Conservation (phyloP, 2,888 invertebrate genomes). For the Vandiemenella viatica region DNA sequence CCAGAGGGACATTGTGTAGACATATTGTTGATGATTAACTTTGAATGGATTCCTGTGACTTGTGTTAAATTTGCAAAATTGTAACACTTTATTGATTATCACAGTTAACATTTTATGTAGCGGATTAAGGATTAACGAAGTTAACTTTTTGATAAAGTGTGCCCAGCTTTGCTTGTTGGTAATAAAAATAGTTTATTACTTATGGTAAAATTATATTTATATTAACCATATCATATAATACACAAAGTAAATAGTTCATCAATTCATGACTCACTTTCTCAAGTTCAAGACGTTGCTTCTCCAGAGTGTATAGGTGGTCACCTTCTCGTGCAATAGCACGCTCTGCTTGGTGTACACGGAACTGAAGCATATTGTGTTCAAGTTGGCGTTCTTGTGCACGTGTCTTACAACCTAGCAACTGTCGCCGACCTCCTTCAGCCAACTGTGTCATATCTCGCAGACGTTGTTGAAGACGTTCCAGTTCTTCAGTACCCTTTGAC, state of each 20-base stretch:
- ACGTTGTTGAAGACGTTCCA: neutral
- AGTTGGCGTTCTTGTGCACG: conserved; percentile 10
- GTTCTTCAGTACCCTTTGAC: neutral
- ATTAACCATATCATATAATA: neutral
- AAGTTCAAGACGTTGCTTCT: conserved; percentile 48
- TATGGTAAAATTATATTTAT: too few species aligned
- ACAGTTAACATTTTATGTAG: too few species aligned
- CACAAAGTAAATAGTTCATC: neutral
- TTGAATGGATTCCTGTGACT: too few species aligned
- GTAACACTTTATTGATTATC: too few species aligned
- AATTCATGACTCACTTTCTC: conserved; percentile 39
- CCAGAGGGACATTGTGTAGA: too few species aligned
- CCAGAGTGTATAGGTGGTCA: conserved; percentile 46
- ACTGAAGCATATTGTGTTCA: conserved; percentile 29
- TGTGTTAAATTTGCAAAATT: too few species aligned
- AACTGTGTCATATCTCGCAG: neutral
- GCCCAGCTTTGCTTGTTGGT: too few species aligned
- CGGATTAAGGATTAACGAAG: too few species aligned
- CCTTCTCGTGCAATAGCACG: conserved; percentile 46
- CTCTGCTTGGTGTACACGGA: conserved; percentile 50
- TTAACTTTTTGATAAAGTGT: too few species aligned
- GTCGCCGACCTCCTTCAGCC: neutral
- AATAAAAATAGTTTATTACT: conserved; percentile 2
- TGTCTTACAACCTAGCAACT: neutral
- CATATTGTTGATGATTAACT: too few species aligned